Base-by-base conservation (phyloP, 1,140 invertebrate species). In the Drosophila asahinai region DNA sequence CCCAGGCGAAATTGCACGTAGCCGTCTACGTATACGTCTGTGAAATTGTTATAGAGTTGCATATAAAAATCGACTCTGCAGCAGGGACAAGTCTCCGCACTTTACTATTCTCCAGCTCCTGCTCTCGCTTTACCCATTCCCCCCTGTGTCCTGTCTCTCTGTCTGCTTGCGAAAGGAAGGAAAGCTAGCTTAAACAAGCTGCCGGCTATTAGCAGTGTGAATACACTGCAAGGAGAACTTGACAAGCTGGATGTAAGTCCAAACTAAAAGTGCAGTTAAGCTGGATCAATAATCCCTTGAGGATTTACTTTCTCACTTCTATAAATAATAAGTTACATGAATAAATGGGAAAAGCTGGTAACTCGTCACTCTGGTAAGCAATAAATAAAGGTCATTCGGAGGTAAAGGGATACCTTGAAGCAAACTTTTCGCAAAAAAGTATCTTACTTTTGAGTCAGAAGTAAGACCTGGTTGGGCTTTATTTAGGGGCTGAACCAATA, bases 31-130 rank as follows among this genome's bases (percentile, higher is more conserved):
- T 73, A 60, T 73, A 67, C 52, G 63, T 73, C 49, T 68, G 77
- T 64, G 79, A 75, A 80, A 70, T 82, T 75, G 57, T 81, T 86
- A 86, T 83, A 83, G 76, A 87, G 80, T 80, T 83, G 67, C 80
- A 72, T 52, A 83, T 80, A 87, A 83, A 86, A 86, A 87, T 87
- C 71, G 84, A 77, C 66, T 77, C 60, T 77, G 65, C 79, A 65
- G 78, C 72, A 62, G 65, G 75, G 75, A 79, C 77, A 80, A 61
- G 45, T 73, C 54, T 43, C 33, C 42, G 73, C 73, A 55, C 73
- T 60, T 47, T 77, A 38, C 55, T 36, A 45, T 49, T 42, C 43
- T 62, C 33, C 47, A 15, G 25, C 52, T 36, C 57, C 15, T 40
- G 48, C 12, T 17, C 30, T 5, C 42, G 49, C 30, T 65, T 22